Evolutionary conservation across 2,888 invertebrate species (phyloP).

Genomic region (Xanthia togata): DNA sequence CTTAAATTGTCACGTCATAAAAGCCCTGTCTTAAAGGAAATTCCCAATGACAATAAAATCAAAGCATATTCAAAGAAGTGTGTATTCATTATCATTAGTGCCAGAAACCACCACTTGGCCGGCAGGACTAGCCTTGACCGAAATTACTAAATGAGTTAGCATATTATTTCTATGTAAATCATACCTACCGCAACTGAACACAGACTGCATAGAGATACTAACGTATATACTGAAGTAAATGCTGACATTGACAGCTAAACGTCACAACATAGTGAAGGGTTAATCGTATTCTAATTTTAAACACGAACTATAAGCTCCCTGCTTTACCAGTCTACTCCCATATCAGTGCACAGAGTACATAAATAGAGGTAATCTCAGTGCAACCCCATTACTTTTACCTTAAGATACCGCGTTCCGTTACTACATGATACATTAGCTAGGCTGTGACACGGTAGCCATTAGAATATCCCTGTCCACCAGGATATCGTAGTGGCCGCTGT

Average conservation of each 20-base stretch:
- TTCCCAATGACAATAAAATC: conserved; percentile 10
- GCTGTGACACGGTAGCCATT: conserved; percentile 57
- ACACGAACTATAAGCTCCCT: conserved; percentile 5
- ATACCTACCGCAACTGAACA: neutral
- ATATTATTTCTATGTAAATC: neutral
- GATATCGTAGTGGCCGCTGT: conserved; percentile 39
- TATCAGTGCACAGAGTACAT: conserved; percentile 50
- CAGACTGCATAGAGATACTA: too few species aligned
- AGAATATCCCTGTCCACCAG: conserved; percentile 47
- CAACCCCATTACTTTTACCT: conserved; percentile 59
- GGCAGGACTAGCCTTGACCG: conserved; percentile 18
- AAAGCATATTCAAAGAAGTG: neutral
- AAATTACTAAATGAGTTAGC: conserved; percentile 28
- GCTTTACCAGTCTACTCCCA: conserved; percentile 17
- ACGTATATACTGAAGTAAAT: neutral
- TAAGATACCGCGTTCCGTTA: conserved; percentile 51
- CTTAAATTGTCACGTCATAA: neutral
- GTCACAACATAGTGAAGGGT: neutral
- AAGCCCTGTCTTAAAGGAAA: neutral
- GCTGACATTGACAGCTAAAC: conserved; percentile 24
- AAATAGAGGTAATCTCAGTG: conserved; percentile 51
- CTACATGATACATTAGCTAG: conserved; percentile 51
- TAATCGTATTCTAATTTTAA: conserved; percentile 28
- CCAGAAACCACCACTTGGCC: conserved; percentile 8
- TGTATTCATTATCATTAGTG: too few species aligned